Conservation (phyloP, 2,113 vertebrate genomes). For the Hassar affinis region DNA sequence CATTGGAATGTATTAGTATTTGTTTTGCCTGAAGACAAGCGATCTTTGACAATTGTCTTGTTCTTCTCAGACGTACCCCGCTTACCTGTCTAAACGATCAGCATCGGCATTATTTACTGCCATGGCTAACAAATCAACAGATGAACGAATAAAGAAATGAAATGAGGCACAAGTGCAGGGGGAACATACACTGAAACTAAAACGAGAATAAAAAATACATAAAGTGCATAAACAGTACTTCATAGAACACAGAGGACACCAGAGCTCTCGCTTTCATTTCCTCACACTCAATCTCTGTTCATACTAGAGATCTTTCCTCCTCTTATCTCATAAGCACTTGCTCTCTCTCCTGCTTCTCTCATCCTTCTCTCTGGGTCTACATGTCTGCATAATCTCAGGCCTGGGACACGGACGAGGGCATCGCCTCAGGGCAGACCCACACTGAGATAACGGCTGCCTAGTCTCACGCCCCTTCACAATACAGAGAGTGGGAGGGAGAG, state of each 20-base stretch:
- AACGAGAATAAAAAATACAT: background rate
- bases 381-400: slow-evolving; percentile 37
- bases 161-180: background rate
- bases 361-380: slow-evolving; percentile 6
- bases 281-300: background rate
- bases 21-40: slow-evolving; percentile 34
- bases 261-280: background rate
- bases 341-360: slow-evolving; percentile 29
- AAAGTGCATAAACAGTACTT: background rate
- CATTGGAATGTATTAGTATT: slow-evolving; percentile 23
- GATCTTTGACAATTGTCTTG: slow-evolving; percentile 30
- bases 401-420: slow-evolving; percentile 60
- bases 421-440: slow-evolving; percentile 48
- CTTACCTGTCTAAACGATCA: slow-evolving; percentile 32
- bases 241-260: background rate
- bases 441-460: slow-evolving; percentile 37
- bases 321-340: slow-evolving; percentile 23
- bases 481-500: background rate
- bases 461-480: slow-evolving; percentile 19
- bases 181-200: background rate
- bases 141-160: background rate
- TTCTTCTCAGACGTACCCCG: slow-evolving; percentile 4
- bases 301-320: slow-evolving; percentile 21
- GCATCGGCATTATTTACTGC: slow-evolving; percentile 15
- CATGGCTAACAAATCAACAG: background rate